A percentile compares a stretch with the other conserved stretches of the same genome.
Conservation (phyloP, 2,888 invertebrate species). For the Sminthurides aquaticus region DNA sequence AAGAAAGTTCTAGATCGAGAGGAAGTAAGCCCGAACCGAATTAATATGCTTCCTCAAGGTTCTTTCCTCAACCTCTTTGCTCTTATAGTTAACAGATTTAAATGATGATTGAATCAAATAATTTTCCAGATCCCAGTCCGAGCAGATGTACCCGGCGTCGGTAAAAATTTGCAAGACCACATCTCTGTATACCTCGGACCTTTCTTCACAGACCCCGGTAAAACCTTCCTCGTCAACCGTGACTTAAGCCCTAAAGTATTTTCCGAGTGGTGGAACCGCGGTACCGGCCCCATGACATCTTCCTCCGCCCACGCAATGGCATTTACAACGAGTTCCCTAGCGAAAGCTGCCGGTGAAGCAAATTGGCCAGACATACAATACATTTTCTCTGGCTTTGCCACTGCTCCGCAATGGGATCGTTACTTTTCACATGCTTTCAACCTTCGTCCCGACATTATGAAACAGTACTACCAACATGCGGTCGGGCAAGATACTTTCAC, state of each 20-base stretch:
- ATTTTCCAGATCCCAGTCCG: conserved; percentile 29
- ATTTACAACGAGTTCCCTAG: conserved; percentile 28
- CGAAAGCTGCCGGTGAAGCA: conserved; percentile 29
- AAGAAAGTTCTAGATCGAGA: conserved; percentile 25
- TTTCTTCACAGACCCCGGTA: conserved; percentile 28
- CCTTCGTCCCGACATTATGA: conserved; percentile 23
- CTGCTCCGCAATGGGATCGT: conserved; percentile 24
- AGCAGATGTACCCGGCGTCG: conserved; percentile 34
- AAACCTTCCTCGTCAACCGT: conserved; percentile 29
- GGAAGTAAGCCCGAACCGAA: too few relatives aligned
- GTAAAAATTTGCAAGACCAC: conserved; percentile 37
- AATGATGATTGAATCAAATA: too few relatives aligned
- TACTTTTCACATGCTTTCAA: conserved; percentile 33
- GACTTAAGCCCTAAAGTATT: conserved; percentile 19
- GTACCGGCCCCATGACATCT: conserved; percentile 26
- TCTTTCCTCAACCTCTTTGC: too few relatives aligned
- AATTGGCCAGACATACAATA: conserved; percentile 38
- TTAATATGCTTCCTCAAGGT: too few relatives aligned
- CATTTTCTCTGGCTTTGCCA: conserved; percentile 25
- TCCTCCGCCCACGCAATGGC: conserved; percentile 32
- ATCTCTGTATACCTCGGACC: conserved; percentile 33
- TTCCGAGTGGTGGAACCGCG: conserved; percentile 8
- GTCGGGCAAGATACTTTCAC: conserved; percentile 36
- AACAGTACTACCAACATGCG: conserved; percentile 29
- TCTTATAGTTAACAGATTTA: not conserved